Conservation (phyloP, 1,140 invertebrate species). For the Ruditapes philippinarum region DNA sequence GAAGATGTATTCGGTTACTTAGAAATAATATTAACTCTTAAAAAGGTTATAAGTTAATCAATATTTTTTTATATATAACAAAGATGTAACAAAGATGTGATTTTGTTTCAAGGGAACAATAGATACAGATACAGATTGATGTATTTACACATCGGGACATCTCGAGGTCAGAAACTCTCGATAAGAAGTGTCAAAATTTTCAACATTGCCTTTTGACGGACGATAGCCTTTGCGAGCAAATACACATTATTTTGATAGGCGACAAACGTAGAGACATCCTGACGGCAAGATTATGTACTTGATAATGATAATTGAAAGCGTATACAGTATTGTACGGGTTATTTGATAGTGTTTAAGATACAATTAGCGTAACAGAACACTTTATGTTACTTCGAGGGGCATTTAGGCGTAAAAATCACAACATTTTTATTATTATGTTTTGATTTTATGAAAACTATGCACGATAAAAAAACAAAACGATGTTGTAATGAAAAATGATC, state of each 20-base stretch:
- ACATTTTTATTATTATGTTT: too few relatives aligned
- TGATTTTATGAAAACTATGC: too few relatives aligned
- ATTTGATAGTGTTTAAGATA: conserved; percentile 16
- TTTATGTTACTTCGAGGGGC: neutral
- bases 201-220: neutral
- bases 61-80: too few relatives aligned
- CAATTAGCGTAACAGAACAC: neutral
- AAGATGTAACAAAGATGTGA: too few relatives aligned
- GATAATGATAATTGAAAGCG: conserved; percentile 24
- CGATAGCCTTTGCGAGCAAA: neutral
- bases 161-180: neutral
- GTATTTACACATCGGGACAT: neutral
- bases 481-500: too few relatives aligned
- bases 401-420: too few relatives aligned
- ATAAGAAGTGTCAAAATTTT: conserved; percentile 10
- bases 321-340: neutral
- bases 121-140: neutral
- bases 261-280: neutral
- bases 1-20: too few relatives aligned
- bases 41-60: too few relatives aligned
- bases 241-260: conserved; percentile 17
- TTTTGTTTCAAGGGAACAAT: too few relatives aligned
- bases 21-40: too few relatives aligned
- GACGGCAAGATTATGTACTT: conserved; percentile 10
- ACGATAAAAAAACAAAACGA: too few relatives aligned